phyloP scores from a whole-genome alignment of 2,113 vertebrate species.

The Pandion haliaetus region DNA sequence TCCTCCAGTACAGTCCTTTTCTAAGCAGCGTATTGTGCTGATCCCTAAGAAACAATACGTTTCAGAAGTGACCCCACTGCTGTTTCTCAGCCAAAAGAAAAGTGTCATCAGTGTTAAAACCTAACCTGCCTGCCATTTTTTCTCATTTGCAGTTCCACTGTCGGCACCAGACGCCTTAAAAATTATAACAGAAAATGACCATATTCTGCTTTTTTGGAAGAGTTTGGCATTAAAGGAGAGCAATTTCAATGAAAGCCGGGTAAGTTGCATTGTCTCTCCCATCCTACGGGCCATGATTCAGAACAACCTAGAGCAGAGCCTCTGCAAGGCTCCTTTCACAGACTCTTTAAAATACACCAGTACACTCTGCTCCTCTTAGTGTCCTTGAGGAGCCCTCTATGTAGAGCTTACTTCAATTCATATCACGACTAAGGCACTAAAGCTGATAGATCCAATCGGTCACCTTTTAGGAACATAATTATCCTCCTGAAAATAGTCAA shows the following conservation, averaged over 20 bases:
- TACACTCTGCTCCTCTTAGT: neutral
- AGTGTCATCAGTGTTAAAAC: neutral
- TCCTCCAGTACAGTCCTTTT: neutral
- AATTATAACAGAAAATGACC: constrained; percentile 89
- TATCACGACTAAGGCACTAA: neutral
- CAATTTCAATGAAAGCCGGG: constrained; percentile 91
- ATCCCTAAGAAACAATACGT: neutral
- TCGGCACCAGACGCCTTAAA: constrained; percentile 93
- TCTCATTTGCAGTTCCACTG: constrained; percentile 79
- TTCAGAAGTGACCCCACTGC: neutral
- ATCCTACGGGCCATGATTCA: neutral
- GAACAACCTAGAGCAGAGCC: neutral
- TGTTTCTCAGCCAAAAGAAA: neutral
- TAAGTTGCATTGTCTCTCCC: constrained; percentile 61
- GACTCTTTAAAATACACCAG: neutral
- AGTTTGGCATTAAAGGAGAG: constrained; percentile 90
- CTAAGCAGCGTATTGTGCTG: neutral
- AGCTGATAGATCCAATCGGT: neutral
- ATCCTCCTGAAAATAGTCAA: neutral
- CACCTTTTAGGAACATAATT: neutral
- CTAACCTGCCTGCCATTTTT: neutral
- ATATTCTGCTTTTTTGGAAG: constrained; percentile 94
- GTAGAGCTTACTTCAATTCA: neutral
- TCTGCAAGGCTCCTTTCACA: neutral
- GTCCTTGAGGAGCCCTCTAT: neutral